phyloP scores from a whole-genome alignment of 2,888 invertebrate genomes.

The Pyrochroa serraticornis region DNA sequence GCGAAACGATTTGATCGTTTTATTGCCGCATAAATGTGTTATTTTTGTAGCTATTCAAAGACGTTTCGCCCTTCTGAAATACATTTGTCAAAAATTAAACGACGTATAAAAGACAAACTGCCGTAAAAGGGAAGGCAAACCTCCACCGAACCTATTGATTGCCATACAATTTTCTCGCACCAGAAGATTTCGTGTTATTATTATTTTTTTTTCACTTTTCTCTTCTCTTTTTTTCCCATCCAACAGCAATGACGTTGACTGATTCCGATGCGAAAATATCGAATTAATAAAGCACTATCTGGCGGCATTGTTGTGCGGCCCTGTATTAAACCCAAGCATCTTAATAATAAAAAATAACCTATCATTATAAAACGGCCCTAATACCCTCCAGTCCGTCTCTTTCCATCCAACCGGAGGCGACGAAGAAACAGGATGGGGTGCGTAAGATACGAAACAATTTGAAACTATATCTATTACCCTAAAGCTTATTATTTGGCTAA shows the following conservation, averaged over 20 bases:
- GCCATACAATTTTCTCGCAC: background rate
- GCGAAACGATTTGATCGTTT: constrained; percentile 17
- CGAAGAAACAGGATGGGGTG: constrained; percentile 30
- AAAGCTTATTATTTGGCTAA: constrained; percentile 35
- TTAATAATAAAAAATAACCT: constrained; percentile 53
- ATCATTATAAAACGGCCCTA: constrained; percentile 48
- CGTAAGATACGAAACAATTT: constrained; percentile 39
- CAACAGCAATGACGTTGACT: constrained; percentile 22
- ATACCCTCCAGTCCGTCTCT: constrained; percentile 33
- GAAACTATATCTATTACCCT: constrained; percentile 50
- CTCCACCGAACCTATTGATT: background rate
- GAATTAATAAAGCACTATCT: constrained; percentile 26
- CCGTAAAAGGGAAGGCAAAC: constrained; percentile 11
- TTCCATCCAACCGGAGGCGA: background rate
- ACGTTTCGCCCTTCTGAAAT: constrained; percentile 11
- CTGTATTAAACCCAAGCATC: constrained; percentile 38
- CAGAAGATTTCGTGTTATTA: constrained; percentile 7
- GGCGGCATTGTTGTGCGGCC: constrained; percentile 16
- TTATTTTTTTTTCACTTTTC: background rate
- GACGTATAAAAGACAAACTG: constrained; percentile 33
- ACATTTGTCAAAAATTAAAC: constrained; percentile 38
- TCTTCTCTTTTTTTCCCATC: constrained; percentile 2
- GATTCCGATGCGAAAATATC: constrained; percentile 28
- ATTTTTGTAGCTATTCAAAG: constrained; percentile 7
- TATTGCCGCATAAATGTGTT: constrained; percentile 9